Evolutionary conservation across 2,797 vertebrate species (phyloP).

Genomic region (Melanotaenia boesemani): DNA sequence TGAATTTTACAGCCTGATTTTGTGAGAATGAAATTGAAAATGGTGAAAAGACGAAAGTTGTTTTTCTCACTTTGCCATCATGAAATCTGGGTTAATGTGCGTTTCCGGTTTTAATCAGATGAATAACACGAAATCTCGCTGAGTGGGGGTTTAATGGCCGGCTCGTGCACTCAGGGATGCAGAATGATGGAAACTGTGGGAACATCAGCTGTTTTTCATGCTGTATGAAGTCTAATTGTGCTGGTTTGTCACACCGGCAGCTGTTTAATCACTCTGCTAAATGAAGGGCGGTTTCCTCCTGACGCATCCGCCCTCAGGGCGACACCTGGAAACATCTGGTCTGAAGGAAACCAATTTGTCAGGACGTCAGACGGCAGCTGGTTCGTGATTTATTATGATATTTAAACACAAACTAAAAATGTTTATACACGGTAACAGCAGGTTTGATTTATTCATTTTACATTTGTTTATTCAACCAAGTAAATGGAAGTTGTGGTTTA

Average conservation of each 20-base stretch:
- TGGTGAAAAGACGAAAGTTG: slow-evolving; percentile 8
- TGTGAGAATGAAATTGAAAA: slow-evolving; percentile 49
- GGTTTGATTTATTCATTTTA: too few species aligned
- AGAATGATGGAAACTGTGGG: too few species aligned
- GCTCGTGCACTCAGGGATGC: too few species aligned
- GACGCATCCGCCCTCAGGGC: slow-evolving; percentile 27
- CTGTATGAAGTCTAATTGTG: too few species aligned
- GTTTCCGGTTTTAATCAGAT: slow-evolving; percentile 33
- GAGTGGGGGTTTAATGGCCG: too few species aligned
- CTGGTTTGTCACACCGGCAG: too few species aligned
- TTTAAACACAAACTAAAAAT: background rate
- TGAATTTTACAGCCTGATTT: slow-evolving; percentile 44
- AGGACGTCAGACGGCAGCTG: slow-evolving; percentile 21
- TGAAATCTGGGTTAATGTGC: slow-evolving; percentile 59
- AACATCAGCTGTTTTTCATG: too few species aligned
- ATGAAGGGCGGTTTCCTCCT: slow-evolving; percentile 15
- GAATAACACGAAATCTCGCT: too few species aligned
- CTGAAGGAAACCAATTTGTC: slow-evolving; percentile 53
- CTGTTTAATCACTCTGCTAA: slow-evolving; percentile 10
- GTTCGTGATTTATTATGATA: slow-evolving; percentile 17
- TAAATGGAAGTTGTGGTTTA: background rate
- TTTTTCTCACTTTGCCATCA: slow-evolving; percentile 26
- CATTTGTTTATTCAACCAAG: too few species aligned
- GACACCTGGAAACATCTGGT: slow-evolving; percentile 63
- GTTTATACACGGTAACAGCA: too few species aligned